Evolutionary conservation across 1,140 invertebrate genomes (phyloP), one percentile per base, ranked within the genome.

Genomic region (Amphibalanus amphitrite): DNA sequence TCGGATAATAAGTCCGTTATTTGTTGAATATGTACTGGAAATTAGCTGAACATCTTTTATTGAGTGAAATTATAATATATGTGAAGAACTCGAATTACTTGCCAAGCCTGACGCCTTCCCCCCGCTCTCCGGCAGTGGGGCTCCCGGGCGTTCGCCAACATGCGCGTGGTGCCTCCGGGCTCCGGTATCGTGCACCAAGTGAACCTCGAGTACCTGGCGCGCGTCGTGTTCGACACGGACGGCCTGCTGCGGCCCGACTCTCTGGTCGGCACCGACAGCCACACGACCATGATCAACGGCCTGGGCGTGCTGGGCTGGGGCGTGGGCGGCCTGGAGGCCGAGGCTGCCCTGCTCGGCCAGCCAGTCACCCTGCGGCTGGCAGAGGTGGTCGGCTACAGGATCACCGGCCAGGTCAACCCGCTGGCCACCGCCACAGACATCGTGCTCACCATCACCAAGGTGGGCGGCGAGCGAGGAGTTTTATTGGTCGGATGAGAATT

Each of bases 391-490:
- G 74, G 74, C 28, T 26, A 29, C 59, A n/a, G 73, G 23, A 30
- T 73, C 25, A 29, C 25, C 28, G 73, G 73, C 26, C 29, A 86
- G 74, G 79, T 98, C 28, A 87, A 85, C 76, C 87, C 89, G 40
- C 86, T 92, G 76, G 89, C 88, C n/a, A 99, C 95, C 0, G 96
- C 95, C 0, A 99, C 97, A 25, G 97, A 99, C 85, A 84, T 98
- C 69, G 97, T 99, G 8, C 84, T 98, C 15, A 98, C 95, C 23
- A 94, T 98, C 69, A 98, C 95, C 17, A 98, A 98, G 85, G 73
- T 74, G 69, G 47, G 38, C 6, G 38, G 38, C 38, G 38, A n/a
- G n/a, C n/a, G n/a, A n/a, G n/a, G n/a, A n/a, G n/a, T n/a, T n/a
- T n/a, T n/a, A n/a, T n/a, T n/a, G n/a, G n/a, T n/a, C n/a, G n/a